Conservation (phyloP, 2,113 vertebrate genomes). For the Siniperca knerii region DNA sequence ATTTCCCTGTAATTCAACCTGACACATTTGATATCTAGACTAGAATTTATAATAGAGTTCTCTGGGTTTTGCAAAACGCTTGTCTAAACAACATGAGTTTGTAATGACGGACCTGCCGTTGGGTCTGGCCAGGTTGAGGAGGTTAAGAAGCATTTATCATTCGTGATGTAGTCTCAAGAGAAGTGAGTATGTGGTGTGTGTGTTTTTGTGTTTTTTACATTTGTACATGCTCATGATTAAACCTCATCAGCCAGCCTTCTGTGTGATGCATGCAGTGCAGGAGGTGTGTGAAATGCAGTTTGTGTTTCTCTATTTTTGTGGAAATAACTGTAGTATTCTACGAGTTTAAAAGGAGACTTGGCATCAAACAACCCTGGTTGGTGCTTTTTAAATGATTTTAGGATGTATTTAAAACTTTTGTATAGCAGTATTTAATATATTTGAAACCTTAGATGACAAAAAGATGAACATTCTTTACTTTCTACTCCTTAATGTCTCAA, state of each 20-base stretch:
- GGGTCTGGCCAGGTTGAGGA: background rate
- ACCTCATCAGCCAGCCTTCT: background rate
- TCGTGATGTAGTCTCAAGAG: slow-evolving; percentile 2
- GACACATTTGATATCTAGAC: background rate
- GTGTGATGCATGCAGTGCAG: background rate
- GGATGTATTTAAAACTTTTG: background rate
- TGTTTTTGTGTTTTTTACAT: background rate
- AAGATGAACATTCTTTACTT: background rate
- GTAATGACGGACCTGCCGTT: background rate
- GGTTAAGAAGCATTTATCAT: slow-evolving; percentile 27
- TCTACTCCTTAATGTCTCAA: background rate
- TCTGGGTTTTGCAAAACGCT: slow-evolving; percentile 10
- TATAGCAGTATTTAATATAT: background rate
- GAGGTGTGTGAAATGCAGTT: background rate
- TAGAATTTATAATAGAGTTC: slow-evolving; percentile 13
- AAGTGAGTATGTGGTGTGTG: background rate
- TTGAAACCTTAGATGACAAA: background rate
- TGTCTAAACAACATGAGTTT: slow-evolving; percentile 8
- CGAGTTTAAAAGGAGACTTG: background rate
- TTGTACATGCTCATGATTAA: background rate
- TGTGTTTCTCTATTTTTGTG: background rate
- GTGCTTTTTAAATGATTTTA: background rate
- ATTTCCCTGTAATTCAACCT: background rate
- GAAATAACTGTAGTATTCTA: background rate
- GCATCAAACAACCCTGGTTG: background rate